Percentiles rank a stretch among this genome's conserved stretches.
phyloP scores from a whole-genome alignment of 2,888 invertebrate species.

The Pogonocherus hispidulus region DNA sequence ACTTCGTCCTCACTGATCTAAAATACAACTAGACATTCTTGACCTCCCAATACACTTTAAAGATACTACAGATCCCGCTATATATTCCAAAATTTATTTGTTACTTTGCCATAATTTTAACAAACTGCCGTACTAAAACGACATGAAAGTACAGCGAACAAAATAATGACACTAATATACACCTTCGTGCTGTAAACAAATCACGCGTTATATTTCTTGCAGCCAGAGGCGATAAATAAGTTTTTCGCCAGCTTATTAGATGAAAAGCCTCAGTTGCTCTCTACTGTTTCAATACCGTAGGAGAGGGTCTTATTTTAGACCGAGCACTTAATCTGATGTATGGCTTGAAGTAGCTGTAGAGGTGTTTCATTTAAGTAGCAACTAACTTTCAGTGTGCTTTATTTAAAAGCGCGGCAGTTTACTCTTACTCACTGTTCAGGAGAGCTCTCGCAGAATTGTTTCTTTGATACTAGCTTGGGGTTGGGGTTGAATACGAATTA shows the following conservation, averaged over 20 bases:
- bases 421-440: conserved; percentile 1
- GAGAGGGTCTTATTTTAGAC: conserved; percentile 24
- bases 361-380: conserved; percentile 17
- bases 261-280: conserved; percentile 28
- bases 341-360: conserved; percentile 4
- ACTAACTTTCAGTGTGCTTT: conserved; percentile 6
- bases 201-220: conserved; percentile 2
- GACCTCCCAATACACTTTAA: too few species aligned
- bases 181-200: conserved; percentile 9
- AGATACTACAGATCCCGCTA: too few species aligned
- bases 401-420: conserved; percentile 14
- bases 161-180: conserved; percentile 17
- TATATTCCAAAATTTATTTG: too few species aligned
- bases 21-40: too few species aligned
- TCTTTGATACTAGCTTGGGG: too few species aligned
- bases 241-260: conserved; percentile 26
- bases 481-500: too few species aligned
- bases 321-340: conserved; percentile 30
- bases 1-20: too few species aligned
- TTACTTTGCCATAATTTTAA: too few species aligned
- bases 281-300: conserved; percentile 23
- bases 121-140: not conserved
- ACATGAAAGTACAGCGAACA: not conserved
- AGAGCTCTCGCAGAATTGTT: conserved; percentile 7
- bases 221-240: conserved; percentile 15